Conservation (phyloP, 2,113 vertebrate genomes). For the Gallinago paraguaiae region DNA sequence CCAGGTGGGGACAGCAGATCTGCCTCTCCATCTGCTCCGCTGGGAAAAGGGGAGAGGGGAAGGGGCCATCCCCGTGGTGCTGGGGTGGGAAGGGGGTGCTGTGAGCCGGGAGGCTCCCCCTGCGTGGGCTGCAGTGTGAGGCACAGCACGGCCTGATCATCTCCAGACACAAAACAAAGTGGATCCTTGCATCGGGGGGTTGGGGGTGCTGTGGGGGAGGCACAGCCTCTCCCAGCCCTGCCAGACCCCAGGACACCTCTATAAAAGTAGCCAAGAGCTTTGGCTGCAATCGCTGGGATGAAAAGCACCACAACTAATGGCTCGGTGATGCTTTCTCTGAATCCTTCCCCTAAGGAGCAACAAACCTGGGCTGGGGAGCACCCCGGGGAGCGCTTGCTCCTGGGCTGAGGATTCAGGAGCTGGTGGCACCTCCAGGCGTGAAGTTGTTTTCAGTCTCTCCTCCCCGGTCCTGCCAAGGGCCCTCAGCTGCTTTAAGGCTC, state of each 20-base stretch:
- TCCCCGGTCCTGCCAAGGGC: background rate
- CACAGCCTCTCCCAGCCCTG: background rate
- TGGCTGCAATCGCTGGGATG: background rate
- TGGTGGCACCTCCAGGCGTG: background rate
- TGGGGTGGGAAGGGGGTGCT: background rate
- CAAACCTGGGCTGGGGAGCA: background rate
- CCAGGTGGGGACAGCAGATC: background rate
- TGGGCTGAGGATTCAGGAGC: fast-evolving
- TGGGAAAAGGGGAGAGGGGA: background rate
- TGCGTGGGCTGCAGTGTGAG: fast-evolving
- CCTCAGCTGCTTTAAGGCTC: fast-evolving
- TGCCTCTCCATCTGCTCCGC: background rate
- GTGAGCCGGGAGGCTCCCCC: too few species aligned
- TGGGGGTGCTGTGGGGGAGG: background rate
- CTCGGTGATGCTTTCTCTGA: fast-evolving
- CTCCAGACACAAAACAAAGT: background rate
- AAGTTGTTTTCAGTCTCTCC: background rate
- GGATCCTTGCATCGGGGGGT: fast-evolving
- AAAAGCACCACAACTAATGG: fast-evolving
- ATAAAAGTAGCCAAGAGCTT: fast-evolving
- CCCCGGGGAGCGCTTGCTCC: fast-evolving
- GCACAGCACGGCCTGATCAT: fast-evolving
- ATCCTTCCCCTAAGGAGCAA: background rate
- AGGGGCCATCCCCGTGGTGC: fast-evolving
- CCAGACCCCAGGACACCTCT: background rate